A percentile compares a stretch with the other conserved stretches of the same genome.
Conservation (phyloP, 2,113 vertebrate genomes). For the Tonatia bakeri region DNA sequence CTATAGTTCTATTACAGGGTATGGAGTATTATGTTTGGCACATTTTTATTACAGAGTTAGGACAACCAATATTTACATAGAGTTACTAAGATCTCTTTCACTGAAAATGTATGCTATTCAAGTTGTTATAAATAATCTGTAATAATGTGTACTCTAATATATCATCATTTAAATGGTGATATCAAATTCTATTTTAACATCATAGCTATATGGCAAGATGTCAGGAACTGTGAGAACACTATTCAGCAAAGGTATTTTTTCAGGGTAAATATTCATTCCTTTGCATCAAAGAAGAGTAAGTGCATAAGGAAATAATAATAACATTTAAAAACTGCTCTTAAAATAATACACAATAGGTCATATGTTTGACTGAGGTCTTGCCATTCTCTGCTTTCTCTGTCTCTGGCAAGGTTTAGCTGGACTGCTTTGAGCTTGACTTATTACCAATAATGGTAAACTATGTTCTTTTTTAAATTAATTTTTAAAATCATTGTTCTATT, state of each 20-base stretch:
- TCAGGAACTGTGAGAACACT: constrained; percentile 31
- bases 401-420: not conserved
- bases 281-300: not conserved
- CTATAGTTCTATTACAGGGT: not conserved
- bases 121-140: not conserved
- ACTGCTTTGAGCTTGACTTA: not conserved
- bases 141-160: not conserved
- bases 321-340: not conserved
- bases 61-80: not conserved
- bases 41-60: not conserved
- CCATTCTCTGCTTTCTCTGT: not conserved
- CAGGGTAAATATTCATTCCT: constrained; percentile 43
- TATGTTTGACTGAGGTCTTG: not conserved
- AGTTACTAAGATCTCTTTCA: not conserved
- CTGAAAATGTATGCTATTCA: not conserved
- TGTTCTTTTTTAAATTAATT: not conserved
- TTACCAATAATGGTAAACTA: not conserved
- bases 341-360: not conserved
- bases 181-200: not conserved
- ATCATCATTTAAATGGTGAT: not conserved
- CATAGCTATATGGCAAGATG: not conserved
- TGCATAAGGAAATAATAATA: not conserved
- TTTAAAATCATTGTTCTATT: too few relatives aligned
- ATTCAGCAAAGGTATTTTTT: not conserved
- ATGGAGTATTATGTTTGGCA: not conserved